Base-by-base conservation (phyloP, 2,888 invertebrate species). In the Plagiodera versicolora region DNA sequence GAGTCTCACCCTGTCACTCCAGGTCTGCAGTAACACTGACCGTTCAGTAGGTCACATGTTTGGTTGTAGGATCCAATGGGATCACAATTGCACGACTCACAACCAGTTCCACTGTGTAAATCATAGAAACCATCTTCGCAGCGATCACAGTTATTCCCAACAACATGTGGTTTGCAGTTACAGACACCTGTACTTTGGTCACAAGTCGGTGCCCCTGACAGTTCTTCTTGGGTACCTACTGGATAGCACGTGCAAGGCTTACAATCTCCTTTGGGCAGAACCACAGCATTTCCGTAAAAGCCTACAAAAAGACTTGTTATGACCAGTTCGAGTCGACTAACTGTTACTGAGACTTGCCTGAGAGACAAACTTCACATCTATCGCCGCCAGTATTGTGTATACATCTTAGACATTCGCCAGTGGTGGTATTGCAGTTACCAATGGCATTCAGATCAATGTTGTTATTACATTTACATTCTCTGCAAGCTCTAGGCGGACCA, bases 401-500 rank as follows among this genome's bases (percentile, higher is more conserved):
- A 80, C 99, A 99, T 80, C 98, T 98, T 46, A 95, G 82, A 81
- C 99, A 99, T 75, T 94, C 93, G 18, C 98, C 98, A 3, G 92
- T 93, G 0, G 92, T 92, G n/a, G 95, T 87, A 80, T 99, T 93
- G 78, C 99, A 99, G 81, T 98, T 99, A 47, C 95, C 95, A 8
- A 99, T 95, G 1, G 94, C 96, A 78, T 99, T 99, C 0, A 90
- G 88, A 77, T 96, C 95, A 19, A 95, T 93, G 75, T 98, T 98
- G 20, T 91, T 90, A 74, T 95, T 96, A 75, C 98, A 99, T 68
- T 94, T 91, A 77, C 98, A 99, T 44, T 88, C 87, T 64, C 86
- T 86, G 74, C 98, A 95, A 55, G 91, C 89, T 44, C 88, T 86
- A 10, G 88, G 86, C 0, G 83, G 80, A 0, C 87, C 86, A 66